These are phyloP conservation scores for Eulimnadia texana DNA, from an alignment of 1,140 invertebrate genomes.

Conservation along the genomic window DNA sequence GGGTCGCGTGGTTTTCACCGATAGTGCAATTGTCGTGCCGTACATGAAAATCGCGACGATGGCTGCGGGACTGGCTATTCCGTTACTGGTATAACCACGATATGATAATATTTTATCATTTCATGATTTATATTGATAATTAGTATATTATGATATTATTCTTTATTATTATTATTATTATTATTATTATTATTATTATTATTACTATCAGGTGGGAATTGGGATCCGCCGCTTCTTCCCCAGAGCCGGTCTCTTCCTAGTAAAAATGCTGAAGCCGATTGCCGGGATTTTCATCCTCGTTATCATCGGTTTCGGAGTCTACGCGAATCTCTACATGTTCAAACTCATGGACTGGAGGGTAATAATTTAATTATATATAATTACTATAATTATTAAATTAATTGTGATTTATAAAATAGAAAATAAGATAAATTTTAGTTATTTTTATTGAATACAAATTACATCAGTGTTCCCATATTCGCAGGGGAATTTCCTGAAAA, in stretches of 20 bases:
- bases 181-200: not conserved
- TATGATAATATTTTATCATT: no score
- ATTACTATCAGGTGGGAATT: constrained; percentile 19
- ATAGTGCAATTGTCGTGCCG: constrained; percentile 56
- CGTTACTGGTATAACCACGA: constrained; percentile 54
- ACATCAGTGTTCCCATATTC: no score
- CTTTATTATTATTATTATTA: not conserved
- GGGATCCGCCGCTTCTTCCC: constrained; percentile 39
- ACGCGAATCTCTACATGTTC: constrained; percentile 84
- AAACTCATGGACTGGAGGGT: constrained; percentile 67
- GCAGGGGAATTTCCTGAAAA: no score
- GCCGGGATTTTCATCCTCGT: constrained; percentile 69
- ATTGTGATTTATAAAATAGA: no score
- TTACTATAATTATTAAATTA: no score
- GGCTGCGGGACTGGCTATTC: constrained; percentile 63
- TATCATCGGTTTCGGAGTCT: constrained; percentile 77
- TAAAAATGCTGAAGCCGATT: constrained; percentile 70
- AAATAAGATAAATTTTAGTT: no score
- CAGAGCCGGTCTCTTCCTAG: constrained; percentile 48
- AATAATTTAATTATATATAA: not conserved
- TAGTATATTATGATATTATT: not conserved
- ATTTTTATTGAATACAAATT: no score
- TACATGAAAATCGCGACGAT: constrained; percentile 61
- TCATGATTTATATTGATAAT: no score
- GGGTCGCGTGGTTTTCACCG: constrained; percentile 59